Evolutionary conservation across 1,140 invertebrate species (phyloP), one percentile per base, ranked within the genome.

Genomic region (Drosophila oshimai): DNA sequence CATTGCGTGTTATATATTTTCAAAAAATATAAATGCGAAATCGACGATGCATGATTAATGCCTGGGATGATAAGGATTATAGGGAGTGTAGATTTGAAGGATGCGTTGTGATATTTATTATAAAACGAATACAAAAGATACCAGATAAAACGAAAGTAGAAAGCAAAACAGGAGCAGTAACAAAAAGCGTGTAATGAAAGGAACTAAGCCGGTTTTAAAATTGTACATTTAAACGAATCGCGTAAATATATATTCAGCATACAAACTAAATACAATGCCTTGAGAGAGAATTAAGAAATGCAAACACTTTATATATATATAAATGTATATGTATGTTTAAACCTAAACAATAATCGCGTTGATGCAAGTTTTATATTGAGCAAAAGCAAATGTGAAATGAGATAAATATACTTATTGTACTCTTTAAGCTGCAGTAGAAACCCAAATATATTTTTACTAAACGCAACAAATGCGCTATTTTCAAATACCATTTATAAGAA

Each of bases 91-190:
- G 50, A 50, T 55, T 53, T 69, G 64, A 73, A 62, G 77, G 79
- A 89, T 89, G 87, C 81, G 87, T 89, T 89, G 87, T 89, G 87
- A 89, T 89, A 89, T 89, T 89, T 89, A 87, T 87, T 87, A 89
- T 89, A 86, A 74, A 87, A 81, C 73, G 58, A 51, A 74, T 54
- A 67, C 33, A 53, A 80, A 61, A 49, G 71, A 28, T 73, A 74
- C 57, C 15, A 80, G 60, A 65, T 45, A 61, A 60, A 69, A 39
- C 37, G 53, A 58, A 58, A 57, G 31, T 45, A 47, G 54, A 51
- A 50, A 70, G 50, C 29, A 54, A 71, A 53, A 54, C 36, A 60
- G 57, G 41, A 34, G 20, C 55, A 57, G 60, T 64, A 54, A 72
- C 29, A n/a, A 51, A 51, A 53, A 83, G 53, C 51, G 81, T 72